A percentile compares a stretch with the other conserved stretches of the same genome.
Evolutionary conservation across 2,797 vertebrate species (phyloP).

Genomic region (Eulemur coronatus): DNA sequence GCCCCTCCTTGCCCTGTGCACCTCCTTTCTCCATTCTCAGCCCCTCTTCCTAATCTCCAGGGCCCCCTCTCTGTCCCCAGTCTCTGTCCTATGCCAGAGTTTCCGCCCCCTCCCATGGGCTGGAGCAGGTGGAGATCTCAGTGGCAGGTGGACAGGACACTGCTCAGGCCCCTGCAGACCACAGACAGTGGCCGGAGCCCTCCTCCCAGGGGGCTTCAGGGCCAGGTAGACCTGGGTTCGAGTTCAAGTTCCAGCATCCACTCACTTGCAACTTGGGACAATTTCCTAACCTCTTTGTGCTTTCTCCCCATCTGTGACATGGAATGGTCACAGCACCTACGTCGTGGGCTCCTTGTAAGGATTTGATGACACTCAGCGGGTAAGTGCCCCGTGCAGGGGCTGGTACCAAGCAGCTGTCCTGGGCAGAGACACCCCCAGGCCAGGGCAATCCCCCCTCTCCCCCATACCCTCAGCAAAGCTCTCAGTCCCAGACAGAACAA

Average conservation of each 20-base stretch:
- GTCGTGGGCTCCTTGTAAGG: not conserved
- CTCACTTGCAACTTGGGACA: not conserved
- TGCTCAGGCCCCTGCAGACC: not conserved
- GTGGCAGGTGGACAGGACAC: not conserved
- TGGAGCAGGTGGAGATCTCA: not conserved
- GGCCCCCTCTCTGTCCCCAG: not conserved
- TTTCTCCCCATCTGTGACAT: not conserved
- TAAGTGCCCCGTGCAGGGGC: not conserved
- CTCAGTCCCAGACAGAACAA: not conserved
- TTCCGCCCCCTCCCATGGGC: fast-evolving
- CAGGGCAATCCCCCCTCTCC: not conserved
- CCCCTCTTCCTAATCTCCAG: not conserved
- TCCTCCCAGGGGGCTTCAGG: not conserved
- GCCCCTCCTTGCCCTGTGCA: fast-evolving
- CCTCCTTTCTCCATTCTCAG: not conserved
- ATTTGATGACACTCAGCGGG: not conserved
- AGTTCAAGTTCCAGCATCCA: not conserved
- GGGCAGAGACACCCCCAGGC: not conserved
- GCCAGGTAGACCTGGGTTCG: not conserved
- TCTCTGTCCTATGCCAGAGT: not conserved
- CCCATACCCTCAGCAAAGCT: not conserved
- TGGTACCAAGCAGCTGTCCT: fast-evolving
- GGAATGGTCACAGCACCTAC: fast-evolving
- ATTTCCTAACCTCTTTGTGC: not conserved
- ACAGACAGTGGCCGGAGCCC: not conserved